Conservation (phyloP, 2,113 vertebrate species). For the Trichechus manatus region DNA sequence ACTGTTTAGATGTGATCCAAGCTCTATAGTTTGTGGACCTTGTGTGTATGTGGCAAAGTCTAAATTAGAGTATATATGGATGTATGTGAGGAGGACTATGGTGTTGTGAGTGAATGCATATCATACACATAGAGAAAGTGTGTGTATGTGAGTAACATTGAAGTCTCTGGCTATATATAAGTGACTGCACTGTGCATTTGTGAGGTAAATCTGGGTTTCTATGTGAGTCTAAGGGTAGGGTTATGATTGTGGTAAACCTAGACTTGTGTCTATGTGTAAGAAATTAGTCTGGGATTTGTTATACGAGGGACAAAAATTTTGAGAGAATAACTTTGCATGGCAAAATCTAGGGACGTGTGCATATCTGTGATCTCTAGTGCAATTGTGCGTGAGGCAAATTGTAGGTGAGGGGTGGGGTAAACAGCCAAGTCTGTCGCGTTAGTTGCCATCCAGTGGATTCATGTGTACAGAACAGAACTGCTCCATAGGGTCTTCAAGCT, state of each 20-base stretch:
- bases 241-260: background rate
- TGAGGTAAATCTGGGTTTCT: background rate
- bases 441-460: background rate
- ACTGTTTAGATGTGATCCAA: fast-evolving
- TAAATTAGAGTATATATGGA: background rate
- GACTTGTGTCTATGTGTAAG: background rate
- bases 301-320: background rate
- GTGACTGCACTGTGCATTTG: background rate
- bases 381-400: background rate
- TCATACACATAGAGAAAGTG: background rate
- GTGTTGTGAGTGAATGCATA: fast-evolving
- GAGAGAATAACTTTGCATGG: background rate
- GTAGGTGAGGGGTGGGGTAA: background rate
- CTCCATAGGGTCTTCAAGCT: background rate
- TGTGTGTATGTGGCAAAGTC: background rate
- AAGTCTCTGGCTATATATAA: background rate
- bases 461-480: background rate
- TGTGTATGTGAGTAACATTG: background rate
- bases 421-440: background rate
- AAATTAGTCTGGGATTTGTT: background rate
- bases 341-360: background rate
- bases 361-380: background rate
- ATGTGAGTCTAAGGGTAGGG: background rate
- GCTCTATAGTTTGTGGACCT: background rate
- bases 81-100: background rate